Conservation (phyloP, 2,797 vertebrate genomes). For the Cirrhinus mrigala region DNA sequence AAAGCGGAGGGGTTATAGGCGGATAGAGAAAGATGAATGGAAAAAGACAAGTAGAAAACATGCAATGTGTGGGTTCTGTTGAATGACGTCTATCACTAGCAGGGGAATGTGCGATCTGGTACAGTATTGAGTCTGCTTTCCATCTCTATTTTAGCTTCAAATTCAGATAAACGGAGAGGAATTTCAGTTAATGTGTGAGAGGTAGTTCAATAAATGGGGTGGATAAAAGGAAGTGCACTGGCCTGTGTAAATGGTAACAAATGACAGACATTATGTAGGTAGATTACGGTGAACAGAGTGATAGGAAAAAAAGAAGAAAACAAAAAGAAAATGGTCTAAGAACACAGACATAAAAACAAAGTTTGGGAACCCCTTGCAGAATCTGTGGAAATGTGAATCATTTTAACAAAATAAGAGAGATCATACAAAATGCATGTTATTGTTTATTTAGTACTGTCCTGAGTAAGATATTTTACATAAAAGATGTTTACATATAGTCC, state of each 20-base stretch:
- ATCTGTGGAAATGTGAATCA: no score
- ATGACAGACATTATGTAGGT: neutral
- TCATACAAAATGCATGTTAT: no score
- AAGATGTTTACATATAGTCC: no score
- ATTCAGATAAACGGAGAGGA: neutral
- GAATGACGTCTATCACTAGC: constrained; percentile 5
- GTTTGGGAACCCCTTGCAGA: no score
- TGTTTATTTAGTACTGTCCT: no score
- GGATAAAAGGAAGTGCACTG: neutral
- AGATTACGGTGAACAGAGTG: neutral
- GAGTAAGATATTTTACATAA: no score
- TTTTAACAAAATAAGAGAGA: no score
- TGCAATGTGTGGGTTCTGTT: constrained; percentile 7
- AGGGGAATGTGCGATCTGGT: constrained; percentile 50
- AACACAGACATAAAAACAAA: no score
- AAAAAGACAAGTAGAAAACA: neutral
- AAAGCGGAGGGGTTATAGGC: neutral
- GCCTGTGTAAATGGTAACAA: neutral
- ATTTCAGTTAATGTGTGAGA: neutral
- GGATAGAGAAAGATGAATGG: neutral
- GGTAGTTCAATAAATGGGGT: neutral
- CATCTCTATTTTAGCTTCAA: constrained; percentile 4
- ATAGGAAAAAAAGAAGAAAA: neutral
- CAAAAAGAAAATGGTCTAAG: neutral
- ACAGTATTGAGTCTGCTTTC: constrained; percentile 40